Evolutionary conservation across 2,113 vertebrate genomes (phyloP), one percentile per base, ranked within the genome.

Genomic region (Sylvilagus bachmani): DNA sequence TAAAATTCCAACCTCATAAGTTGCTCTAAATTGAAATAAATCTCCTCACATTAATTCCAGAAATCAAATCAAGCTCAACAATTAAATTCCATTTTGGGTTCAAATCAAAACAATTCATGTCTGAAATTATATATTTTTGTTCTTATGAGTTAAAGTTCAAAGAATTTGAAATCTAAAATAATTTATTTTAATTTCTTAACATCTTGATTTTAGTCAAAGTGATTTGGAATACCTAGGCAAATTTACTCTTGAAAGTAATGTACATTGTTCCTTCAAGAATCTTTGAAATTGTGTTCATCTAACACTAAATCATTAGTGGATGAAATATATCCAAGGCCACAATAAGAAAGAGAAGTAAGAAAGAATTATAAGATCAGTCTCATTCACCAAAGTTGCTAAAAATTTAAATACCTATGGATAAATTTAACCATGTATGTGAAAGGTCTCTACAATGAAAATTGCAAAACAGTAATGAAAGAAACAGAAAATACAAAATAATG

Each of bases 1-100:
- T 64, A 92, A 94, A 93, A 66, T 70, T 9, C 10, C 73, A 73
- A 38, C 33, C 73, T 25, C 51, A 14, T 27, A 67, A 31, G 36
- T 73, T 73, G 4, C 7, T 74, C 66, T 10, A 90, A 90, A 93
- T 93, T 90, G 49, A 95, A 64, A 83, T 79, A 69, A 69, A 79
- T 74, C 11, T 80, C 55, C 8, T 77, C 33, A 78, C 85, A 86
- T 78, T 82, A 84, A 66, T 91, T 87, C 6, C 4, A 95, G n/a
- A 10, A 89, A 93, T 25, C 84, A 78, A 74, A 53, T 80, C 77
- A 86, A 58, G 21, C 83, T 79, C 11, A 88, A 74, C 36, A 92
- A 80, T 53, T 64, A 74, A 91, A 79, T 86, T 80, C 1, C 2
- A n/a, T 87, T 92, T 74, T 64, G 29, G 89, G 31, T 71, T 77